Percentiles rank a stretch among this genome's conserved stretches.
phyloP scores from a whole-genome alignment of 2,113 vertebrate species.

The Raja brachyura region DNA sequence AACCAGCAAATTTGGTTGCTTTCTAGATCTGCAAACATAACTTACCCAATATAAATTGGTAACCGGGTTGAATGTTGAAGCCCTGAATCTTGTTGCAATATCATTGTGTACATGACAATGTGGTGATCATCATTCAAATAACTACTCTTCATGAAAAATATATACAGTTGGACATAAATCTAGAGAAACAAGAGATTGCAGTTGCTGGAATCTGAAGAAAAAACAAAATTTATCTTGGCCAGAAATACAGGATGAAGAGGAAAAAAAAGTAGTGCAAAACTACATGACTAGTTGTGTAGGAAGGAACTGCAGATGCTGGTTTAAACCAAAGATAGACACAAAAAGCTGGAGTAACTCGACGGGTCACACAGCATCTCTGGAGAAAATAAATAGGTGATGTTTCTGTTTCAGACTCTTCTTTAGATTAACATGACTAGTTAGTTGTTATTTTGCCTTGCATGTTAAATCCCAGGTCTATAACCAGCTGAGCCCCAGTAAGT shows the following conservation, averaged over 20 bases:
- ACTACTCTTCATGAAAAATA: too few relatives aligned
- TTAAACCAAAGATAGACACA: too few relatives aligned
- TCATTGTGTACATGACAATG: neutral
- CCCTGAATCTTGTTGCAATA: neutral
- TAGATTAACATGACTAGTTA: too few relatives aligned
- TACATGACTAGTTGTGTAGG: too few relatives aligned
- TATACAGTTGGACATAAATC: too few relatives aligned
- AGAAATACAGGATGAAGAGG: neutral
- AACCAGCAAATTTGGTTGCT: neutral
- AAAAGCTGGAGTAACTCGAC: too few relatives aligned
- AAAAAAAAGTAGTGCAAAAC: neutral
- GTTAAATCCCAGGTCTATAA: neutral
- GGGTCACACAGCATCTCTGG: too few relatives aligned
- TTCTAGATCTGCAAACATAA: neutral
- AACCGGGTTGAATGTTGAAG: neutral
- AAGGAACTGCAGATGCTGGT: too few relatives aligned
- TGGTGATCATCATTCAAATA: neutral
- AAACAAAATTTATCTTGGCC: neutral
- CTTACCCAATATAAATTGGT: neutral
- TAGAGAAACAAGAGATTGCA: too few relatives aligned
- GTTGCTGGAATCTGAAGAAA: too few relatives aligned
- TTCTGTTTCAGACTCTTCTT: too few relatives aligned
- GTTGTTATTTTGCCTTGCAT: neutral
- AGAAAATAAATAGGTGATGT: too few relatives aligned
- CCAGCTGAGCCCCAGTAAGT: neutral